phyloP scores from a whole-genome alignment of 1,140 invertebrate species.

The Campoletis sonorensis region DNA sequence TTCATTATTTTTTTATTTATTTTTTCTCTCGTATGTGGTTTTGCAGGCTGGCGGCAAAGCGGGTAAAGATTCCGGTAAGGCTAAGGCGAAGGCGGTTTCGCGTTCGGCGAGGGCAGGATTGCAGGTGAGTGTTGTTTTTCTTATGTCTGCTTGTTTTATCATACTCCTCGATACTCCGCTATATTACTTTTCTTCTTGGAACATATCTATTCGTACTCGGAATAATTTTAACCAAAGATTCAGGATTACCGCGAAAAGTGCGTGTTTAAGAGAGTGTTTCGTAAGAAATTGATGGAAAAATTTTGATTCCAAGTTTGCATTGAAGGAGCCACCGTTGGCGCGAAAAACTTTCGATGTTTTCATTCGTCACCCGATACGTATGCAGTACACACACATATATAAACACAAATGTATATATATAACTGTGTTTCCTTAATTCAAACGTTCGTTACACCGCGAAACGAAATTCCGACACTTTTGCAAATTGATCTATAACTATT shows the following conservation, averaged over 20 bases:
- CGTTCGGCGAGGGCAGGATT: constrained; percentile 98
- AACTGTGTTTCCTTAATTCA: constrained; percentile 9
- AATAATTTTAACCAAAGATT: too few species aligned
- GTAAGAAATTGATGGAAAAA: constrained; percentile 12
- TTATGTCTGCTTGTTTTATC: neutral
- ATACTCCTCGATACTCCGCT: too few species aligned
- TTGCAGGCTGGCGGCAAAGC: constrained; percentile 98
- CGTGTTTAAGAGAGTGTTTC: too few species aligned
- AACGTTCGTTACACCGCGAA: constrained; percentile 13
- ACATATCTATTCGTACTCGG: neutral
- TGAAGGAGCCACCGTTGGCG: constrained; percentile 63
- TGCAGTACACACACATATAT: neutral
- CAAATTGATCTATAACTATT: too few species aligned
- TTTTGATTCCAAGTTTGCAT: constrained; percentile 19
- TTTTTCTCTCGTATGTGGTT: constrained; percentile 63
- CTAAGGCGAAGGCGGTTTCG: constrained; percentile 99
- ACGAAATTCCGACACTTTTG: too few species aligned
- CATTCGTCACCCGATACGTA: neutral
- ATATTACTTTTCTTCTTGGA: too few species aligned
- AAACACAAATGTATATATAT: neutral
- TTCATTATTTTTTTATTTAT: neutral
- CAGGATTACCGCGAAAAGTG: too few species aligned
- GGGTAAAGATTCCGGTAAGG: constrained; percentile 99
- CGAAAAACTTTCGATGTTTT: constrained; percentile 61
- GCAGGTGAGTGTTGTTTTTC: constrained; percentile 84